phyloP scores from a whole-genome alignment of 2,797 vertebrate species.

The Sciurus carolinensis region DNA sequence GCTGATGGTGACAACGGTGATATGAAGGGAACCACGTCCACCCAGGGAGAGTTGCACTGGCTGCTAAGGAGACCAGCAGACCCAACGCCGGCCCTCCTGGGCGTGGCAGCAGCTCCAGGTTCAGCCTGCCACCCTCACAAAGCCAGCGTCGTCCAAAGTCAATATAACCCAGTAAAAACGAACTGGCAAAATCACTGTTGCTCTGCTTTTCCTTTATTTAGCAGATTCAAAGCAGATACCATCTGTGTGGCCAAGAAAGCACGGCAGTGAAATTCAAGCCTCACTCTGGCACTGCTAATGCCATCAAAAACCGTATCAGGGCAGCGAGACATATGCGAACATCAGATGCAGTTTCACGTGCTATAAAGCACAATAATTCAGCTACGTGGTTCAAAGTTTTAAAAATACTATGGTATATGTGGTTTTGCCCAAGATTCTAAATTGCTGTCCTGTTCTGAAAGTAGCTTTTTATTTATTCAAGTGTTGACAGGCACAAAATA shows the following conservation, averaged over 20 bases:
- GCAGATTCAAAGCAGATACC: conserved; percentile 55
- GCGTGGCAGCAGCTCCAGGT: not conserved
- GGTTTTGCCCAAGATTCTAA: conserved; percentile 63
- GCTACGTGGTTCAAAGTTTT: conserved; percentile 60
- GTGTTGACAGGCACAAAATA: conserved; percentile 57
- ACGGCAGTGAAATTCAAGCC: conserved; percentile 46
- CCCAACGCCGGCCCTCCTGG: not conserved
- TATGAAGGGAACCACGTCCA: not conserved
- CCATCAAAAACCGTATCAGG: not conserved
- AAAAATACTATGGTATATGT: conserved; percentile 60
- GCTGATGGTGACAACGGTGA: not conserved
- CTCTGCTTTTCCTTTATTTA: conserved; percentile 56
- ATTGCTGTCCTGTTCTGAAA: conserved; percentile 44
- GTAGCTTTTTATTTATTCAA: conserved; percentile 59
- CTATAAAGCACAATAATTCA: conserved; percentile 51
- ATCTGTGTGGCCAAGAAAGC: conserved; percentile 61
- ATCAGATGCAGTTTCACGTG: conserved; percentile 66
- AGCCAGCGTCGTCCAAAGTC: conserved; percentile 65
- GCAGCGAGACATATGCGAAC: not conserved
- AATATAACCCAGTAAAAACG: conserved; percentile 60
- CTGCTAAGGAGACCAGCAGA: conserved; percentile 25
- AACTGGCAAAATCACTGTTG: conserved; percentile 35
- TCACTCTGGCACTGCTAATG: conserved; percentile 24
- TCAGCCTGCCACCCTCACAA: conserved; percentile 56
- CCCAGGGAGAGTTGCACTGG: not conserved